These are phyloP conservation scores for Drosophila hamatofila DNA, from an alignment of 2,888 invertebrate genomes.

Conservation along the genomic window DNA sequence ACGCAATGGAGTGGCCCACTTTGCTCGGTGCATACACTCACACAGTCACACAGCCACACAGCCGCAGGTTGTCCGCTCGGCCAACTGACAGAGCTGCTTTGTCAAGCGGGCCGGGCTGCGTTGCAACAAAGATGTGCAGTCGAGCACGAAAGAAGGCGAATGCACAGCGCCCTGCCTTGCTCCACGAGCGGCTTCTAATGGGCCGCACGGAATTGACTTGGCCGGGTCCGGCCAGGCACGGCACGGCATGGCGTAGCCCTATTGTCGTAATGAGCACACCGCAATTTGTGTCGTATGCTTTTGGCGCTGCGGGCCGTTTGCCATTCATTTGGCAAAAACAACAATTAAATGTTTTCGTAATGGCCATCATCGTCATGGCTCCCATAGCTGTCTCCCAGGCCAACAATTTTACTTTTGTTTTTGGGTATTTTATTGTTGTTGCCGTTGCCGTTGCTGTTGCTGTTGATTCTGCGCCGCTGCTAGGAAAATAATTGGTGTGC, in stretches of 20 bases:
- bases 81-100: slow-evolving; percentile 67
- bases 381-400: slow-evolving; percentile 55
- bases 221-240: slow-evolving; percentile 12
- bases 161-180: slow-evolving; percentile 49
- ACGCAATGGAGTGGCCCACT: slow-evolving; percentile 75
- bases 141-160: slow-evolving; percentile 68
- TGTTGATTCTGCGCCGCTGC: slow-evolving; percentile 30
- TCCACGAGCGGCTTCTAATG: slow-evolving; percentile 51
- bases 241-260: slow-evolving; percentile 14
- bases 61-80: slow-evolving; percentile 66
- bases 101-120: slow-evolving; percentile 32
- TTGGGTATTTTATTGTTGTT: slow-evolving; percentile 36
- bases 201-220: slow-evolving; percentile 41
- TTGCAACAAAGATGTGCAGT: slow-evolving; percentile 67
- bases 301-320: slow-evolving; percentile 71
- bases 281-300: slow-evolving; percentile 75
- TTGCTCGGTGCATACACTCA: slow-evolving; percentile 62
- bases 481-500: slow-evolving; percentile 74
- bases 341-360: slow-evolving; percentile 81
- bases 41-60: slow-evolving; percentile 59
- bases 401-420: slow-evolving; percentile 73
- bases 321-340: slow-evolving; percentile 79
- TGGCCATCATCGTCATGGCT: slow-evolving; percentile 69
- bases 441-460: slow-evolving; percentile 16
- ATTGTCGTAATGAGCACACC: slow-evolving; percentile 79